Evolutionary conservation across 2,113 vertebrate genomes (phyloP).

Genomic region (Trogon melanurus): DNA sequence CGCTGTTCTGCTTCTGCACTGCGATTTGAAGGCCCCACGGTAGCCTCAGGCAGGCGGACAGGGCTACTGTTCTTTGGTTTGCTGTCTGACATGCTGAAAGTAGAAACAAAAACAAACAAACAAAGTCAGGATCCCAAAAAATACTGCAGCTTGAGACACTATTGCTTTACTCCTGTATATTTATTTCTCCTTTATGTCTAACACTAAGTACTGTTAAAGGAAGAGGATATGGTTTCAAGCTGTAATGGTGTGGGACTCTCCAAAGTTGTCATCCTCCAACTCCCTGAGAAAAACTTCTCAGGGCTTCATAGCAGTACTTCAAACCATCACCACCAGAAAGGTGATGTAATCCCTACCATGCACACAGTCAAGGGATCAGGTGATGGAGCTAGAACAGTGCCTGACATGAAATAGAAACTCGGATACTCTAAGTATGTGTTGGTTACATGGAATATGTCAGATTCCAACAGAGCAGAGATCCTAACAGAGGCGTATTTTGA

Average conservation of each 20-base stretch:
- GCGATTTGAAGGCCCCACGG: constrained; percentile 76
- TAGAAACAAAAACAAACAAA: background rate
- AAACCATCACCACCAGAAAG: background rate
- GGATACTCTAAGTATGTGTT: background rate
- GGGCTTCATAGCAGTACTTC: background rate
- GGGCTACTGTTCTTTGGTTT: constrained; percentile 89
- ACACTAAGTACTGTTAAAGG: background rate
- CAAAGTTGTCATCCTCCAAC: background rate
- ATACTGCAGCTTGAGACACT: background rate
- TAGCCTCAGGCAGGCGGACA: constrained; percentile 81
- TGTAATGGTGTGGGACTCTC: background rate
- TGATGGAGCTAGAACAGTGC: background rate
- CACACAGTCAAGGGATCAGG: background rate
- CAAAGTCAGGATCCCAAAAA: background rate
- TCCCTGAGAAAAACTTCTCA: background rate
- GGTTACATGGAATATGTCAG: background rate
- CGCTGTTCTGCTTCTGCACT: constrained; percentile 82
- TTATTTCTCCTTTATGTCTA: background rate
- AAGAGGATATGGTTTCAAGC: background rate
- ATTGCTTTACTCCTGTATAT: background rate
- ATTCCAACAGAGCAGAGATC: background rate
- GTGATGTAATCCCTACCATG: background rate
- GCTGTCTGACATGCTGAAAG: constrained; percentile 80
- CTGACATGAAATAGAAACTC: background rate
- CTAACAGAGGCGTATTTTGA: background rate